Conservation (phyloP, 92 coral and sea anemone species). For the Paramuricea clavata region DNA sequence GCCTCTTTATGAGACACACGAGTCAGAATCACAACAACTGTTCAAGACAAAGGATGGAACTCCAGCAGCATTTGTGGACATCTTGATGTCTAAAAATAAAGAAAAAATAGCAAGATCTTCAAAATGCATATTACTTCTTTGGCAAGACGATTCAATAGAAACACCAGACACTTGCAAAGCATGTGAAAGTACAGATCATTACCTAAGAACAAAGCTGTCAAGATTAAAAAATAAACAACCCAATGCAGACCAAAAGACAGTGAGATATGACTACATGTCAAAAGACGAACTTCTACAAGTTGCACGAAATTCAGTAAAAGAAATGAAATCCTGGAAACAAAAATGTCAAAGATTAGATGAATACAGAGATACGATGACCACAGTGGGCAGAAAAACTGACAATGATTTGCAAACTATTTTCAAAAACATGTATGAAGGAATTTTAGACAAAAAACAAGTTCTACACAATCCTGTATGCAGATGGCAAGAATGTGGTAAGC, state of each 20-base stretch:
- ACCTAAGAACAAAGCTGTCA: background rate
- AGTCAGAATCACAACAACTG: conserved; percentile 23
- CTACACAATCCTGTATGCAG: conserved; percentile 32
- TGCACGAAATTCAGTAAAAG: conserved; percentile 35
- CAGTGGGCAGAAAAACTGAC: conserved; percentile 12
- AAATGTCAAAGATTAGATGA: conserved; percentile 45
- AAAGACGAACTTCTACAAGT: conserved; percentile 41
- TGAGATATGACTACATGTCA: conserved; percentile 46
- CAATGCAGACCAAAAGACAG: background rate
- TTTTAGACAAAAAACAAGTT: conserved; percentile 28
- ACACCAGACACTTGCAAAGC: conserved; percentile 38
- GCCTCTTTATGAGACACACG: conserved; percentile 18
- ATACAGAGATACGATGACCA: conserved; percentile 35
- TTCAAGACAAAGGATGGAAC: conserved; percentile 53
- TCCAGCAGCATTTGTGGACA: conserved; percentile 46
- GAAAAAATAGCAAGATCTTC: conserved; percentile 40
- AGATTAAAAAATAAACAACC: background rate
- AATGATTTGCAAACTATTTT: conserved; percentile 39
- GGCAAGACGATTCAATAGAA: background rate
- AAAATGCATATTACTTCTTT: conserved; percentile 36
- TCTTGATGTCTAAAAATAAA: conserved; percentile 33
- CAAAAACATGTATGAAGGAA: conserved; percentile 21
- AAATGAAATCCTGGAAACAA: conserved; percentile 29
- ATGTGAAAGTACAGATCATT: conserved; percentile 35
- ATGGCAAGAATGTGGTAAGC: conserved; percentile 21